phyloP scores from a whole-genome alignment of 1,140 invertebrate genomes.

The Yoshiicerus persimilis region DNA sequence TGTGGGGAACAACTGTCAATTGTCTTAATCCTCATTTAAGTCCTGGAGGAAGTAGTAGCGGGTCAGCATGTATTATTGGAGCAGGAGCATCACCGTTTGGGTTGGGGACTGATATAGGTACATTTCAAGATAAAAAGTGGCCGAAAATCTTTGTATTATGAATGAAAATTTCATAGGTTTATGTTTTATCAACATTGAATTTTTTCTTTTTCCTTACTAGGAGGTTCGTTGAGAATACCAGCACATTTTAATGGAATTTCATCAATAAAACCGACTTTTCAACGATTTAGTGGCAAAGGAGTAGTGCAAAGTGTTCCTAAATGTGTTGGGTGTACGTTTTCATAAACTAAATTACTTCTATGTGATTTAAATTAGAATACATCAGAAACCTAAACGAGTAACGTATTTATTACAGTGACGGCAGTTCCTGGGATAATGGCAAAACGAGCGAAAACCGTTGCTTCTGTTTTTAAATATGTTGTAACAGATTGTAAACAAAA shows the following conservation, averaged over 20 bases:
- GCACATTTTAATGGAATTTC: slow-evolving; percentile 63
- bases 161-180: no score
- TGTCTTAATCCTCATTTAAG: slow-evolving; percentile 51
- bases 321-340: not conserved
- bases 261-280: slow-evolving; percentile 56
- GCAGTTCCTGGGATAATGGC: slow-evolving; percentile 46
- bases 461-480: slow-evolving; percentile 34
- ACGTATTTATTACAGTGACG: slow-evolving; percentile 23
- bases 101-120: slow-evolving; percentile 58
- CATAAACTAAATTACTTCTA: not conserved
- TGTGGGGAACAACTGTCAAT: slow-evolving; percentile 57
- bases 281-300: slow-evolving; percentile 44
- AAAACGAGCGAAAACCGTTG: slow-evolving; percentile 30
- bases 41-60: slow-evolving; percentile 56
- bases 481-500: slow-evolving; percentile 36
- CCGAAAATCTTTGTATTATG: no score
- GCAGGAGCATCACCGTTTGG: slow-evolving; percentile 27
- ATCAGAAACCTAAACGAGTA: not conserved
- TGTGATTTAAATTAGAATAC: not conserved
- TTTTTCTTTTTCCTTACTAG: no score
- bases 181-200: no score
- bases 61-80: slow-evolving; percentile 56
- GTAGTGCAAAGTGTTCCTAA: not conserved
- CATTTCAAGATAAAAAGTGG: no score
- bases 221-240: slow-evolving; percentile 64